Percentiles rank a stretch among this genome's conserved stretches.
Evolutionary conservation across 1,140 invertebrate species (phyloP).

Genomic region (Polypedilum vanderplanki): DNA sequence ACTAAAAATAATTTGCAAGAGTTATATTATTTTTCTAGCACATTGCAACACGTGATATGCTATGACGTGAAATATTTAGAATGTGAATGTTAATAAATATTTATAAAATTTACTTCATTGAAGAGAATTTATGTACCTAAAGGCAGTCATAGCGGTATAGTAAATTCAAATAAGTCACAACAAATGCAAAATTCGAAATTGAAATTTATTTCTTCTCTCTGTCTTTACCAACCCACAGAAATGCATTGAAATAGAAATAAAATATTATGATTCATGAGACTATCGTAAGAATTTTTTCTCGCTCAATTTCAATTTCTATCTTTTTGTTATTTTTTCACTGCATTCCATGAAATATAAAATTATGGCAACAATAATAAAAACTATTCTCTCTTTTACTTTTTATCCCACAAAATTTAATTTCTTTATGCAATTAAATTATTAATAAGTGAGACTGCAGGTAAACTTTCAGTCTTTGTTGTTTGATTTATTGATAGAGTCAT

Average conservation of each 20-base stretch:
- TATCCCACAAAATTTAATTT: too few relatives aligned
- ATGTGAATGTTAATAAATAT: background rate
- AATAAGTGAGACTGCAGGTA: too few relatives aligned
- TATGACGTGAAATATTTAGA: background rate
- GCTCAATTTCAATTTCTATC: background rate
- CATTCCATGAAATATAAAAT: background rate
- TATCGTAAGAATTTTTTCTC: conserved; percentile 5
- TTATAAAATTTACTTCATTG: background rate
- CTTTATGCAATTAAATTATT: too few relatives aligned
- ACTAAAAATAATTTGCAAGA: background rate
- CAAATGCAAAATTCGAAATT: background rate
- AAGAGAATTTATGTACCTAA: background rate
- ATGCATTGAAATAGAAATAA: background rate
- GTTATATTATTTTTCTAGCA: background rate
- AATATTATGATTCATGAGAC: conserved; percentile 14
- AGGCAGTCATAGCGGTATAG: background rate
- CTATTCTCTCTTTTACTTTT: too few relatives aligned
- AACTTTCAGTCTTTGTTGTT: too few relatives aligned
- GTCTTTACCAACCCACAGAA: background rate
- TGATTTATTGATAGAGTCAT: too few relatives aligned
- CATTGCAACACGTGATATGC: background rate
- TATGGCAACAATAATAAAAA: background rate
- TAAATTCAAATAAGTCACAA: background rate
- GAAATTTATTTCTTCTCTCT: background rate
- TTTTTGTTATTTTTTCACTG: background rate